A percentile compares a stretch with the other conserved stretches of the same genome.
Evolutionary conservation across 2,113 vertebrate species (phyloP).

Genomic region (Stigmatopora nigra): DNA sequence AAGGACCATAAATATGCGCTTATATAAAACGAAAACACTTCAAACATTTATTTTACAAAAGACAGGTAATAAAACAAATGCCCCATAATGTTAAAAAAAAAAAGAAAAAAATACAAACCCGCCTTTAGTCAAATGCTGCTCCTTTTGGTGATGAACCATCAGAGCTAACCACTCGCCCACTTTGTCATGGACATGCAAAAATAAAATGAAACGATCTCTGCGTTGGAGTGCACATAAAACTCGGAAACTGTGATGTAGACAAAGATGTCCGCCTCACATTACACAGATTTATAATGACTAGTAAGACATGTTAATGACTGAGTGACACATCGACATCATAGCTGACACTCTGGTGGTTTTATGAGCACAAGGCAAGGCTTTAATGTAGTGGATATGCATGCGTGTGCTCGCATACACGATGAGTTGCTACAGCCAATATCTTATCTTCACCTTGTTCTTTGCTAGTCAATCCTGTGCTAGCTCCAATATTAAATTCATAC

Average conservation of each 20-base stretch:
- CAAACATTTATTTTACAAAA: no score
- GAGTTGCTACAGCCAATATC: conserved; percentile 1
- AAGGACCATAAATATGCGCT: not conserved
- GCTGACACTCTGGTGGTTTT: conserved; percentile 17
- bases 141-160: not conserved
- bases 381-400: conserved; percentile 17
- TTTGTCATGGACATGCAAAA: not conserved
- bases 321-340: conserved; percentile 6
- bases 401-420: conserved; percentile 16
- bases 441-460: not conserved
- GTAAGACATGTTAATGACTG: conserved; percentile 8
- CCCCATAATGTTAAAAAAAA: no score
- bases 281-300: conserved; percentile 4
- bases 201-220: not conserved
- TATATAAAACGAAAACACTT: not conserved
- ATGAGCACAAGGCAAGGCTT: conserved; percentile 19
- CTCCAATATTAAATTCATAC: not conserved
- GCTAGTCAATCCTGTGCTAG: not conserved
- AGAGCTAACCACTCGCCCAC: not conserved
- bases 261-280: conserved; percentile 8
- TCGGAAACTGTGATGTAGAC: not conserved
- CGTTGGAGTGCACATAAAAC: not conserved
- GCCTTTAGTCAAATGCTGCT: not conserved
- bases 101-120: not conserved
- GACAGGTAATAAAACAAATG: no score